Percentiles rank a stretch among this genome's conserved stretches.
Evolutionary conservation across 2,888 invertebrate genomes (phyloP).

Genomic region (Terebella lapidaria): DNA sequence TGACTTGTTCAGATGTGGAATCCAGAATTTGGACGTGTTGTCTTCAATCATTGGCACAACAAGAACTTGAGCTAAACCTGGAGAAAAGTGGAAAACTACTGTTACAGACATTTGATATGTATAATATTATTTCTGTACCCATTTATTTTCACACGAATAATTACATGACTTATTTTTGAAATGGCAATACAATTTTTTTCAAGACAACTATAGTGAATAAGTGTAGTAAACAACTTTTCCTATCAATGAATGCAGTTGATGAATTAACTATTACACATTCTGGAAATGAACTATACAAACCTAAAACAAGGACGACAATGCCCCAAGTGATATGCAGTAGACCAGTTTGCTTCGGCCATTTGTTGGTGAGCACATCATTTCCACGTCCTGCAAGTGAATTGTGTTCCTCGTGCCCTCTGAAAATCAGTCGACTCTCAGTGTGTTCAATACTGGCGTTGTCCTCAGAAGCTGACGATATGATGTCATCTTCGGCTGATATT

Average conservation of each 20-base stretch:
- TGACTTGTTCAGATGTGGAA: background rate
- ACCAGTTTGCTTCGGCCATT: conserved; percentile 1
- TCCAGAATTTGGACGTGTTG: background rate
- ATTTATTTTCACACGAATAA: no score
- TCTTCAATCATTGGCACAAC: background rate
- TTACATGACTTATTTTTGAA: no score
- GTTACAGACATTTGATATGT: no score
- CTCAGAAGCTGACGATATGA: background rate
- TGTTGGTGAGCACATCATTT: background rate
- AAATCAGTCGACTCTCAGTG: background rate
- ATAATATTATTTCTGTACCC: no score
- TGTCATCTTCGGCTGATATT: background rate
- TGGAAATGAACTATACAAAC: no score
- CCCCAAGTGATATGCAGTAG: background rate
- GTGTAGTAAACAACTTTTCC: no score
- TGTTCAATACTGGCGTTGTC: background rate
- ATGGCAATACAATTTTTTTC: no score
- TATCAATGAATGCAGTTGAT: no score
- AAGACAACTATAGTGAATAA: no score
- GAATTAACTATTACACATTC: no score
- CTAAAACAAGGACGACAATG: background rate
- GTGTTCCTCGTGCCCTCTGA: no score
- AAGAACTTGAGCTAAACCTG: conserved; percentile 4
- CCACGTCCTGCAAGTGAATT: background rate
- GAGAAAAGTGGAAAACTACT: background rate